A percentile compares a stretch with the other conserved stretches of the same genome.
Evolutionary conservation across 2,113 vertebrate species (phyloP).

Genomic region (Danio rerio): GRCz12tu NC_133188.1:39124501-39125000

Average conservation of each 20-base stretch:
- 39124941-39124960: constrained; percentile 77
- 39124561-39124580: constrained; percentile 71
- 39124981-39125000: too few species aligned
- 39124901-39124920: constrained; percentile 95
- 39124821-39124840: constrained; percentile 96
- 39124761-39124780: constrained; percentile 66
- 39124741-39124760: constrained; percentile 28
- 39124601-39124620: constrained; percentile 99
- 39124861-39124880: constrained; percentile 93
- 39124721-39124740: not conserved
- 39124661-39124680: constrained; percentile 93
- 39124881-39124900: constrained; percentile 93
- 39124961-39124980: too few species aligned
- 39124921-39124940: constrained; percentile 95
- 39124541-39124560: not conserved
- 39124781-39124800: constrained; percentile 95
- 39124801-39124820: constrained; percentile 94
- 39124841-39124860: constrained; percentile 98
- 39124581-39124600: constrained; percentile 95
- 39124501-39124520: too few species aligned
- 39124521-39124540: not conserved
- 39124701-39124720: not conserved
- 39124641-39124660: constrained; percentile 96
- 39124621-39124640: constrained; percentile 93
- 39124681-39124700: constrained; percentile 82